Base-by-base conservation (phyloP, 2,888 invertebrate genomes). In the Allophyes oxyacanthae region DNA sequence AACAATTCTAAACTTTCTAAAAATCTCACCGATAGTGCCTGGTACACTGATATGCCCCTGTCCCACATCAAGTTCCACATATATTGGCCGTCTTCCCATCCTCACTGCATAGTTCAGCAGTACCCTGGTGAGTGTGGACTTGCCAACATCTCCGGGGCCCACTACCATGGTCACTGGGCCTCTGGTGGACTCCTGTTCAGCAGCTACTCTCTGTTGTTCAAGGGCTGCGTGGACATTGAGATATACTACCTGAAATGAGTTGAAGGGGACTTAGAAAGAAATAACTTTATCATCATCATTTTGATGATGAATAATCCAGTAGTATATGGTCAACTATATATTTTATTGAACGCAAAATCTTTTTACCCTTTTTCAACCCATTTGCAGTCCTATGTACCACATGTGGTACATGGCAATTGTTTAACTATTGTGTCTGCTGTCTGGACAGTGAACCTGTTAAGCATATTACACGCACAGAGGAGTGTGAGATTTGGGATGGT, bases 121-220 rank as follows among this genome's bases (percentile, higher is more conserved):
- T 66, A 99, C 95, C 63, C 97, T 95, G 53, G 97, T 97, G 1
- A 99, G 88, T 0, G 99, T 99, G 0, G 98, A 98, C 89, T 99
- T 99, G 13, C 99, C 99, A 1, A 99, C 99, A 87, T 99, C 99
- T 34, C 96, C 96, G 0, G 99, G 99, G 0, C 99, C 99, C 0
- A 98, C 98, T 0, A 99, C 91, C 97, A 99, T 97, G 0, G 97
- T 96, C 30, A 97, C 97, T 0, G 98, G 98, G 0, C 98, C 98
- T 65, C 96, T 94, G 2, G 95, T 95, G 64, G 95, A 95, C 36
- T 95, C 95, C 75, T 96, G 96, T 73, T 98, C 98, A 0, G 99
- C 98, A 28, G 96, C 96, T 36, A 96, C 95, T 64, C 99, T 94
- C 90, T 99, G 95, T 76, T 98, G 97, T 84, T 99, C 99, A 65